Conservation (phyloP, 2,797 vertebrate species). For the Lacerta viridis region DNA sequence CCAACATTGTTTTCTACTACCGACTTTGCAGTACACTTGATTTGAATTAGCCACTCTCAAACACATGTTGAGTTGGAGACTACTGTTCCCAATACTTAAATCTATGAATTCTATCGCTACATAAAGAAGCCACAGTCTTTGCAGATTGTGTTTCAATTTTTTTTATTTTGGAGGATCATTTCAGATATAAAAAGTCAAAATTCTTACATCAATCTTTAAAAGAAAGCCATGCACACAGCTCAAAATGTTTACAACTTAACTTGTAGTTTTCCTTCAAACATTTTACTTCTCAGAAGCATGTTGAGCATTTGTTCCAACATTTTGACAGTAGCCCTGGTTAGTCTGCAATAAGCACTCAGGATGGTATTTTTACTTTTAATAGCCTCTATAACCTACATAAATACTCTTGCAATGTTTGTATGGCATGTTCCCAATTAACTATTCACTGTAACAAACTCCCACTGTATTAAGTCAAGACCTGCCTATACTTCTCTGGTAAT, state of each 20-base stretch:
- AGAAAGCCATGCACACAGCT: slow-evolving; percentile 81
- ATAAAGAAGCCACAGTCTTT: slow-evolving; percentile 36
- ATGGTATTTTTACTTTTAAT: slow-evolving; percentile 27
- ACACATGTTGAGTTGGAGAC: background rate
- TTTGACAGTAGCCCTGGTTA: slow-evolving; percentile 19
- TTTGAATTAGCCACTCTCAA: background rate
- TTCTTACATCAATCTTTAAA: slow-evolving; percentile 82
- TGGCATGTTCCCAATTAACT: slow-evolving; percentile 10
- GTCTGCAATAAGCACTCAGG: slow-evolving; percentile 30
- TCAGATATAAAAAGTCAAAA: slow-evolving; percentile 85
- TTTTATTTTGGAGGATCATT: slow-evolving; percentile 79
- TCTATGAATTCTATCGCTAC: background rate
- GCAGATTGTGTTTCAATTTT: slow-evolving; percentile 65
- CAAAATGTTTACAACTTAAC: slow-evolving; percentile 77
- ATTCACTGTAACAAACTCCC: slow-evolving; percentile 18
- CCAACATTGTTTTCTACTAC: background rate
- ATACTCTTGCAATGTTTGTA: slow-evolving; percentile 39
- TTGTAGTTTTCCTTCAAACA: slow-evolving; percentile 31
- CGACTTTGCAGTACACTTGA: background rate
- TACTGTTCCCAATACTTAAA: background rate
- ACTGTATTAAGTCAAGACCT: background rate
- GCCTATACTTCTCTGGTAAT: background rate
- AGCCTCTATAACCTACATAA: slow-evolving; percentile 31
- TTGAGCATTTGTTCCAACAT: slow-evolving; percentile 47
- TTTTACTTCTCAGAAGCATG: slow-evolving; percentile 58